phyloP scores from a whole-genome alignment of 2,888 invertebrate genomes.

The Tricholauxania praeusta region DNA sequence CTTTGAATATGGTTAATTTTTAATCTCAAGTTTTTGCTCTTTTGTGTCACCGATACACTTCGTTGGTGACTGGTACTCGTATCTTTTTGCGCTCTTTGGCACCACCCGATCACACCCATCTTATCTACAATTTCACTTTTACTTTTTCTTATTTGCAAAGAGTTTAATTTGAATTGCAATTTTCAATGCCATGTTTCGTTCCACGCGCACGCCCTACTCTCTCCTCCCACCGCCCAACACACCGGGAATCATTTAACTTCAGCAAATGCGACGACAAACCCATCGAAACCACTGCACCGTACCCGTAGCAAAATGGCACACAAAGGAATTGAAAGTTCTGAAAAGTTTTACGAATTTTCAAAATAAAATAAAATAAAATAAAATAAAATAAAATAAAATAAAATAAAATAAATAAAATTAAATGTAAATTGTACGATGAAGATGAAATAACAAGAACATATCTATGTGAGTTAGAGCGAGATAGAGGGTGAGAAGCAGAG shows the following conservation, averaged over 20 bases:
- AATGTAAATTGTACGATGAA: constrained; percentile 29
- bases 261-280: neutral
- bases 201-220: neutral
- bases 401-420: constrained; percentile 24
- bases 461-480: neutral
- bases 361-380: neutral
- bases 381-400: constrained; percentile 12
- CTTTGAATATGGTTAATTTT: too few species aligned
- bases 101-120: neutral
- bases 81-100: neutral
- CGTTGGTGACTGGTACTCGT: neutral
- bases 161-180: constrained; percentile 23
- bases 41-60: neutral
- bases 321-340: constrained; percentile 35
- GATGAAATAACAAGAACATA: neutral
- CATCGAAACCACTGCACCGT: neutral
- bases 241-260: neutral
- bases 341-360: constrained; percentile 31
- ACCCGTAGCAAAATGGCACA: constrained; percentile 8
- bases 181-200: neutral
- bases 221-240: neutral
- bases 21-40: neutral
- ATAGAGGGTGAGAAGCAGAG: neutral
- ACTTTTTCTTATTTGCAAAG: constrained; percentile 1
- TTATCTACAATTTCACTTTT: neutral